Percentiles rank a stretch among this genome's conserved stretches.
These are phyloP conservation scores for Cybosia mesomella DNA, from an alignment of 2,888 invertebrate genomes.

Conservation along the genomic window DNA sequence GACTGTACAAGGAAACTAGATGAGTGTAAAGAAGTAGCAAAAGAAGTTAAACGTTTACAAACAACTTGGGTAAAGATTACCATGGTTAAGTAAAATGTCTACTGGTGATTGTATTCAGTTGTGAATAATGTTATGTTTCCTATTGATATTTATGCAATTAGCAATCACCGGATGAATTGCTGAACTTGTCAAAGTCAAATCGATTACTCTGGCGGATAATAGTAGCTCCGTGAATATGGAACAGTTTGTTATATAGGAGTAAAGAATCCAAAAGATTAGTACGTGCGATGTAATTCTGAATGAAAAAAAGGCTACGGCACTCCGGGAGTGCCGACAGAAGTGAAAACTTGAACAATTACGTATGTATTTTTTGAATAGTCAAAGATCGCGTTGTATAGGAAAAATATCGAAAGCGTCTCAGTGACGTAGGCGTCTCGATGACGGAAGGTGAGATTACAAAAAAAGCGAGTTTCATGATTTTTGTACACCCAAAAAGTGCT, in stretches of 20 bases:
- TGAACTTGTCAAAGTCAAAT: background rate
- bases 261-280: no score
- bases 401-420: no score
- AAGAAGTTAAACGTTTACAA: slow-evolving; percentile 29
- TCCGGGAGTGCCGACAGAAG: no score
- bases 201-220: background rate
- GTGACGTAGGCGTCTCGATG: no score
- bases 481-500: no score
- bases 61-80: slow-evolving; percentile 30
- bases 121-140: slow-evolving; percentile 17
- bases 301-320: no score
- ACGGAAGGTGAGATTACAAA: no score
- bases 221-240: background rate
- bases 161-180: background rate
- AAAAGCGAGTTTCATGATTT: no score
- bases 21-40: slow-evolving; percentile 28
- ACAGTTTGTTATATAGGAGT: background rate
- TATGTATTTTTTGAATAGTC: no score
- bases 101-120: background rate
- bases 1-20: slow-evolving; percentile 35
- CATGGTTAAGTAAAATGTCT: background rate
- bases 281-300: background rate
- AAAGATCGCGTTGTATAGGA: no score
- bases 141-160: slow-evolving; percentile 6
- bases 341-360: no score